Evolutionary conservation across 2,888 invertebrate genomes (phyloP), one percentile per base, ranked within the genome.

Genomic region (Tipula vernalis): DNA sequence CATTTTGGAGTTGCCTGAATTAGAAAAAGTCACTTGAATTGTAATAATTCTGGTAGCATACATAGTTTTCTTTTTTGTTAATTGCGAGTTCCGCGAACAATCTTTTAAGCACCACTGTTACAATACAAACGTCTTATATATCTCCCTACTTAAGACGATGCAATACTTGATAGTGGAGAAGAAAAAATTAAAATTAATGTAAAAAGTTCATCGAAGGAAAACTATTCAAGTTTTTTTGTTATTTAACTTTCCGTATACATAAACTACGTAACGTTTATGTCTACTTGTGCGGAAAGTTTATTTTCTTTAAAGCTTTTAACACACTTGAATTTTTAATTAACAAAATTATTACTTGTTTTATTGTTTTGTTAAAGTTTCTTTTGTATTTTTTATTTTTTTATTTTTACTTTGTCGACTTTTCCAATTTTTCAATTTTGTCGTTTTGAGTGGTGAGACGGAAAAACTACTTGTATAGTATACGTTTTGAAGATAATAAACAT

Each of bases 301-400:
- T 71, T 71, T 71, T 71, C 18, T 71, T 28, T 71, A 71, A 71
- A 71, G 71, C 71, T 71, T 71, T 71, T 71, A 71, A 71, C 71
- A 71, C 71, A 71, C 71, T 71, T 71, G 71, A 71, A 71, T 71
- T 71, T 71, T 71, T 71, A 71, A 71, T 71, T 71, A 71, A 71
- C 71, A 71, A 28, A 71, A 28, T 71, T 71, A 71, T 71, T 71
- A 71, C 71, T 71, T 10, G 71, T 71, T 28, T 28, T 28, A 71
- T 71, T 71, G 71, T 71, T 71, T 28, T 71, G 10, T 71, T 57
- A 57, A 39, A 28, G 28, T 28, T 28, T n/a, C n/a, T n/a, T n/a
- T n/a, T n/a, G n/a, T n/a, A n/a, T n/a, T n/a, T n/a, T 51, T 51
- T 15, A 15, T 51, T 51, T 51, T 51, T 51, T 51, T 51, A 5